Percentiles rank a stretch among this genome's conserved stretches.
Conservation (phyloP, 2,113 vertebrate genomes). For the Marcusenius ussheri region DNA sequence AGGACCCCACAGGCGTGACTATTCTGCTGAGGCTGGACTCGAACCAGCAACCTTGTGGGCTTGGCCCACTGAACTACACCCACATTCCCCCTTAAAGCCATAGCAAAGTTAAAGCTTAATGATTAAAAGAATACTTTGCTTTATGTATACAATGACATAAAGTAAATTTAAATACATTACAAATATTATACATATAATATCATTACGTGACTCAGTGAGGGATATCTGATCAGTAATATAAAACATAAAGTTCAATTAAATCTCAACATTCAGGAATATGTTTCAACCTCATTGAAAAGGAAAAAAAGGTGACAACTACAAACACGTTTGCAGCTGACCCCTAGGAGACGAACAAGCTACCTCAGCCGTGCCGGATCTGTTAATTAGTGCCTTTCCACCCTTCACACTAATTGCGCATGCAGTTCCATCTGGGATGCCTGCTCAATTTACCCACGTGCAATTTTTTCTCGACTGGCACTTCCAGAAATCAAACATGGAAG, state of each 20-base stretch:
- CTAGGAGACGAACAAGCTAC: not conserved
- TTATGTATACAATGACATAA: not conserved
- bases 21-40: not conserved
- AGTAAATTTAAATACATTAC: not conserved
- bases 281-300: not conserved
- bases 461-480: not conserved
- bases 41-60: not conserved
- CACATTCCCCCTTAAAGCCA: not conserved
- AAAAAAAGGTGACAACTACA: not conserved
- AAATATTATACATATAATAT: not conserved
- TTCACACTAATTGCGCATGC: not conserved
- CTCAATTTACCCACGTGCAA: not conserved
- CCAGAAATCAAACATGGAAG: not conserved
- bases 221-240: not conserved
- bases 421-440: not conserved
- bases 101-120: not conserved
- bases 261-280: not conserved
- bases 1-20: not conserved
- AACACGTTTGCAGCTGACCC: not conserved
- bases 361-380: not conserved
- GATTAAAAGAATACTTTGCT: not conserved
- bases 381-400: slow-evolving; percentile 5
- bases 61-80: not conserved
- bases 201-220: not conserved
- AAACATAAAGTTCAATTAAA: not conserved